Evolutionary conservation across 1,140 invertebrate genomes (phyloP), one percentile per base, ranked within the genome.

Genomic region (Hypothenemus hampei): DNA sequence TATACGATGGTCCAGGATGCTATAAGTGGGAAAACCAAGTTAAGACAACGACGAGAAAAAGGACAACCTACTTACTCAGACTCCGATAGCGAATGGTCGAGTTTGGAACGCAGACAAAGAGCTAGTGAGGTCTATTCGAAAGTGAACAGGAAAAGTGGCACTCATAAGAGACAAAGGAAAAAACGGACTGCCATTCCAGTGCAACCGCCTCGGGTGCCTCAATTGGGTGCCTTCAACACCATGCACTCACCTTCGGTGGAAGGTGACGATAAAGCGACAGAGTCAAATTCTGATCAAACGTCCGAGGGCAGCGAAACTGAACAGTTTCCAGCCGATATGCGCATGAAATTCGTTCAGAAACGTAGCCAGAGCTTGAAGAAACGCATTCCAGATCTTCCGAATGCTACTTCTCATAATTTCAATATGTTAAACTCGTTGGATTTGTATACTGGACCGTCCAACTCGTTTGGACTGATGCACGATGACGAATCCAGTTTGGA

Each of bases 61-160:
- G 81, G 79, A 40, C 78, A 80, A 59, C 78, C 78, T 58, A 79
- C 84, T 37, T 87, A 87, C 69, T 89, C 86, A 20, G 89, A 92
- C 69, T 90, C 88, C 15, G 89, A 93, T 68, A 93, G 88, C 61
- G 91, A 92, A 48, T 86, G 85, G 72, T 90, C 87, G 65, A 89
- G 87, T 35, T 71, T 85, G 36, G 89, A 91, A 67, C 75, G 86
- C 51, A 76, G 85, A 29, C 75, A 77, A 58, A 72, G 79, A 63
- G 80, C 81, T 57, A 80, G 81, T 29, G 85, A 84, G 57, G 75
- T 79, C 4, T 77, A 82, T 56, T 73, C 75, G 13, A 84, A 84
- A 68, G 78, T 79, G 18, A 85, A 78, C 62, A 80, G 84, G 58
- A 90, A 86, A 65, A 77, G 82, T 7, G 40, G 44, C 7, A 80